phyloP scores from a whole-genome alignment of 2,888 invertebrate genomes.

The Gymnosoma rotundatum region DNA sequence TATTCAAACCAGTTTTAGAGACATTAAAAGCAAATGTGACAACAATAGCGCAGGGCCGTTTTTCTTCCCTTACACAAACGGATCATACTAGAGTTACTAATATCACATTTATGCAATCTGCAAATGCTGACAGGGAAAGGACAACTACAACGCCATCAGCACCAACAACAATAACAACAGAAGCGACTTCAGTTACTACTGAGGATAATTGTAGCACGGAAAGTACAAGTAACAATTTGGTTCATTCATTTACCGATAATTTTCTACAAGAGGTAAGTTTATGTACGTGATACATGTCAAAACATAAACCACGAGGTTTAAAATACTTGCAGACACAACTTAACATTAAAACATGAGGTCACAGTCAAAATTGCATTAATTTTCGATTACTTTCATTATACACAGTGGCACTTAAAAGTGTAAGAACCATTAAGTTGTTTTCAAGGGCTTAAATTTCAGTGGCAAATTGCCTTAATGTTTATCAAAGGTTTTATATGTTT shows the following conservation, averaged over 20 bases:
- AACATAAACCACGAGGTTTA: too few relatives aligned
- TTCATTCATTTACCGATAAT: slow-evolving; percentile 82
- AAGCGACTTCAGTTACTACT: slow-evolving; percentile 43
- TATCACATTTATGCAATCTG: slow-evolving; percentile 13
- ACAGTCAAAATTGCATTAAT: background rate
- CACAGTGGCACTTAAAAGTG: too few relatives aligned
- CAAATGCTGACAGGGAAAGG: slow-evolving; percentile 24
- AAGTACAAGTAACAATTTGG: slow-evolving; percentile 74
- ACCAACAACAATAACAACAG: slow-evolving; percentile 20
- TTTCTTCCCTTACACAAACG: slow-evolving; percentile 47
- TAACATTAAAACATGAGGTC: background rate
- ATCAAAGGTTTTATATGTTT: too few relatives aligned
- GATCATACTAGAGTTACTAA: slow-evolving; percentile 59
- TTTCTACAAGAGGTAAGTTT: slow-evolving; percentile 81
- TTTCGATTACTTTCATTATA: too few relatives aligned
- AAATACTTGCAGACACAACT: background rate
- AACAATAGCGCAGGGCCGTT: slow-evolving; percentile 63
- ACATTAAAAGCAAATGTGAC: slow-evolving; percentile 67
- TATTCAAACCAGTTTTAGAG: slow-evolving; percentile 72
- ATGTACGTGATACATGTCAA: too few relatives aligned
- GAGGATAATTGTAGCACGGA: slow-evolving; percentile 73
- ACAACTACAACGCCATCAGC: slow-evolving; percentile 45
- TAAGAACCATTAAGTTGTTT: too few relatives aligned
- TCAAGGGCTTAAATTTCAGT: too few relatives aligned
- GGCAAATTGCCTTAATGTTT: too few relatives aligned